Evolutionary conservation across 2,888 invertebrate species (phyloP), one percentile per base, ranked within the genome.

Genomic region (Blastobasis adustella): DNA sequence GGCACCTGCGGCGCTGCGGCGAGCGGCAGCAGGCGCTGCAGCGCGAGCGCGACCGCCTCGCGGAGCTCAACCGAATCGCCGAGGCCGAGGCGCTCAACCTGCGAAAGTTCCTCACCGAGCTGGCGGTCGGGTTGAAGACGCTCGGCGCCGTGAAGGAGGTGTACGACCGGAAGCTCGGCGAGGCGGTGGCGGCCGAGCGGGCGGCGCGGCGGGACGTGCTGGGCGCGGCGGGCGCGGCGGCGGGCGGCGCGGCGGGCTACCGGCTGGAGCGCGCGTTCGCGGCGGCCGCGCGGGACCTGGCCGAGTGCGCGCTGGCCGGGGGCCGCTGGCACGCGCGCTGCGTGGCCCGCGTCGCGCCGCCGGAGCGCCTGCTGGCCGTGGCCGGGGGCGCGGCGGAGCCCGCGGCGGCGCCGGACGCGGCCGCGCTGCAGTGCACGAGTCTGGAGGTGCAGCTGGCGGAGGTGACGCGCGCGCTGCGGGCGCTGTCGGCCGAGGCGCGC

Each of bases 311-410:
- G 0, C 71, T 87, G 77, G 82, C 77, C 54, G 57, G 87, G 54
- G 76, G 85, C 55, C 71, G 87, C 39, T 88, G 88, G 88, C 77
- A 78, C 36, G 86, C 86, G 61, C 69, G 82, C 0, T 73, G 74
- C 47, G 67, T 85, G 0, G 71, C 68, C 1, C 62, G 81, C 40
- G 71, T 76, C 1, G 63, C 85, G 10, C 81, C 84, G 0, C 59
- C 79, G 0, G 84, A 86, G 64, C 23, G 77, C 82, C 77, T 54
- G 57, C 87, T 53, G 76, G 85, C 55, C 71, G 87, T 39, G 87
- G 88, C 88, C 77, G 78, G 36, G 86, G 86, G 61, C 69, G 82
- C 0, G 73, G 74, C 47, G 67, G 84, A 0, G 70, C 68, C 1
- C 62, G 81, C 40, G 71, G 10, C 81, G 84, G 0, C 59, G 78